These are phyloP conservation scores for Centrocercus urophasianus DNA, from an alignment of 2,113 vertebrate species.

Conservation along the genomic window DNA sequence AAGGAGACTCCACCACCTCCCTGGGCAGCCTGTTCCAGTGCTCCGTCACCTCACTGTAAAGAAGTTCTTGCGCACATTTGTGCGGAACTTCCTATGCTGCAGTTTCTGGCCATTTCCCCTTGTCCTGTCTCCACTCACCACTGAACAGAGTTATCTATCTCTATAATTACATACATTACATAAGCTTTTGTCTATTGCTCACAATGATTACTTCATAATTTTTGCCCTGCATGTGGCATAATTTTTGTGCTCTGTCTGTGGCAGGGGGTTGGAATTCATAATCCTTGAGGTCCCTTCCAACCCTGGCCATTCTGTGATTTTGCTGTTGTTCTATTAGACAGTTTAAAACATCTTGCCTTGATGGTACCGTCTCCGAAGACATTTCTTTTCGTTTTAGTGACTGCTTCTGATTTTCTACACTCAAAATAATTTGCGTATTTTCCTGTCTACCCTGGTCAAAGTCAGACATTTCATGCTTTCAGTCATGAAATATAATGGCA, in stretches of 20 bases:
- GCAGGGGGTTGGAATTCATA: no score
- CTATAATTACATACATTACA: neutral
- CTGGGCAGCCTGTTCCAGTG: no score
- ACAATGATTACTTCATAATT: neutral
- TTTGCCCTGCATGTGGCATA: neutral
- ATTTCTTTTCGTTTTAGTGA: neutral
- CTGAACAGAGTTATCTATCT: neutral
- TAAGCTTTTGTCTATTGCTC: neutral
- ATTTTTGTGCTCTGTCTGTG: no score
- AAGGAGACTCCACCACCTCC: no score
- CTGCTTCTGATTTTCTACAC: neutral
- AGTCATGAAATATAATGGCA: neutral
- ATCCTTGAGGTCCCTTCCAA: no score
- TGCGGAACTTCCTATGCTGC: no score
- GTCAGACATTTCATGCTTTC: neutral
- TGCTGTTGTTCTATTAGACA: neutral
- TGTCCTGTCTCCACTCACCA: no score
- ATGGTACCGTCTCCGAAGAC: neutral
- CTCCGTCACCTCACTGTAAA: no score
- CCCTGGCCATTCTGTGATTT: no score
- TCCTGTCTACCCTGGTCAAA: neutral
- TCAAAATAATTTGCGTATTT: neutral
- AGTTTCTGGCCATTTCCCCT: no score
- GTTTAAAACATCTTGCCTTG: neutral
- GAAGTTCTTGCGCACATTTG: no score